Percentiles rank a stretch among this genome's conserved stretches.
phyloP scores from a whole-genome alignment of 2,797 vertebrate species.

The Crenichthys baileyi region DNA sequence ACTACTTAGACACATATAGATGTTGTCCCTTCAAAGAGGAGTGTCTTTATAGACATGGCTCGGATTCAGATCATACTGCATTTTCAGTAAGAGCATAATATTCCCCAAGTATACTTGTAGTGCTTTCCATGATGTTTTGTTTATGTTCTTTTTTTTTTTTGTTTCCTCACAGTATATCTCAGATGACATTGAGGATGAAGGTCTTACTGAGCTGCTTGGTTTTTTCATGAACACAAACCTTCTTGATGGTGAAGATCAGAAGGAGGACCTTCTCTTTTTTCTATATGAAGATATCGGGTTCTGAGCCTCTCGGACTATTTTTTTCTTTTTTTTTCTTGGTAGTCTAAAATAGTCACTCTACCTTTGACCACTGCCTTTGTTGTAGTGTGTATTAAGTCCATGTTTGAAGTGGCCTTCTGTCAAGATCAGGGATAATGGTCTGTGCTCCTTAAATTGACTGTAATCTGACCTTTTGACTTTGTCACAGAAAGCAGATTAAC shows the following conservation, averaged over 20 bases:
- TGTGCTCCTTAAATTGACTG: background rate
- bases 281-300: conserved; percentile 48
- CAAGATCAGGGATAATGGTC: background rate
- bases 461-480: conserved; percentile 6
- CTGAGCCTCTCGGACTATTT: conserved; percentile 31
- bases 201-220: conserved; percentile 68
- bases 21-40: conserved; percentile 88
- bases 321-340: conserved; percentile 10
- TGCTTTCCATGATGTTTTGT: background rate
- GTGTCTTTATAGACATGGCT: conserved; percentile 88
- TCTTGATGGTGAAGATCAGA: conserved; percentile 41
- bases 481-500: background rate
- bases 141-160: background rate
- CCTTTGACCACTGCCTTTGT: conserved; percentile 8
- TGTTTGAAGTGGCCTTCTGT: conserved; percentile 6
- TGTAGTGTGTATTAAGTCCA: conserved; percentile 10
- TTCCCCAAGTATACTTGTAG: background rate
- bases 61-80: conserved; percentile 46
- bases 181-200: conserved; percentile 49
- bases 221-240: conserved; percentile 77
- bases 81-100: conserved; percentile 55
- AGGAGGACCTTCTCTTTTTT: conserved; percentile 51
- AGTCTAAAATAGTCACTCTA: conserved; percentile 25
- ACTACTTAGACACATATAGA: conserved; percentile 79
- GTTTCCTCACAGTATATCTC: conserved; percentile 51